Conservation (phyloP, 2,113 vertebrate species). For the Oryzias melastigma region DNA sequence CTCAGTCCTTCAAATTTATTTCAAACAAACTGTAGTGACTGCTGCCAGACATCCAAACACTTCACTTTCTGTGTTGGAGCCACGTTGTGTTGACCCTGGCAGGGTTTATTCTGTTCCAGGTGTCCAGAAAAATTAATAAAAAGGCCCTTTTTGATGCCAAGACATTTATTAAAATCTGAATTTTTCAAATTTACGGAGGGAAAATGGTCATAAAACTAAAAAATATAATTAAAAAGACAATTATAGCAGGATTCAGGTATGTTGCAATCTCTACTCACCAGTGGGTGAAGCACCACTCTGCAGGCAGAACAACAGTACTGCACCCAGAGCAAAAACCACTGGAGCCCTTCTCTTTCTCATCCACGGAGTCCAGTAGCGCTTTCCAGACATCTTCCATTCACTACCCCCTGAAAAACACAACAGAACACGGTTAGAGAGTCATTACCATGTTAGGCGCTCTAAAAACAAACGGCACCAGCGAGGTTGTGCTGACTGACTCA, state of each 20-base stretch:
- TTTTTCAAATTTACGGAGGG: no score
- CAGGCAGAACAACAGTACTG: slow-evolving; percentile 74
- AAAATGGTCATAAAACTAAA: no score
- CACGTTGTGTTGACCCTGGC: slow-evolving; percentile 43
- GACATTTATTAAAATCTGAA: background rate
- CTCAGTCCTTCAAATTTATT: slow-evolving; percentile 29
- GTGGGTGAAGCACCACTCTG: slow-evolving; percentile 57
- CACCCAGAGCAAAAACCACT: slow-evolving; percentile 67
- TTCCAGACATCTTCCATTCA: slow-evolving; percentile 80
- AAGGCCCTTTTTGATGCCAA: slow-evolving; percentile 3
- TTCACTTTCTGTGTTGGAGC: slow-evolving; percentile 20
- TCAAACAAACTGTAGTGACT: slow-evolving; percentile 48
- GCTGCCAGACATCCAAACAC: slow-evolving; percentile 49
- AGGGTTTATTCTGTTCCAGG: slow-evolving; percentile 40
- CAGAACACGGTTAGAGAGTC: slow-evolving; percentile 31
- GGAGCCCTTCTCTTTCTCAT: slow-evolving; percentile 70
- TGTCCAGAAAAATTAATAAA: slow-evolving; percentile 39
- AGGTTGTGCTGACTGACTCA: slow-evolving; percentile 8
- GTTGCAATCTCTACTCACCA: slow-evolving; percentile 55
- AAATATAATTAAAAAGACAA: no score
- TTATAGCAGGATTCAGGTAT: background rate
- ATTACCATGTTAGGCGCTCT: slow-evolving; percentile 14
- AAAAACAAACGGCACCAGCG: slow-evolving; percentile 25
- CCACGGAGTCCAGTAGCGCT: slow-evolving; percentile 72
- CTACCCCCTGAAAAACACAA: slow-evolving; percentile 60